Base-by-base conservation (phyloP, 2,888 invertebrate genomes). In the Lucinisca nassula region DNA sequence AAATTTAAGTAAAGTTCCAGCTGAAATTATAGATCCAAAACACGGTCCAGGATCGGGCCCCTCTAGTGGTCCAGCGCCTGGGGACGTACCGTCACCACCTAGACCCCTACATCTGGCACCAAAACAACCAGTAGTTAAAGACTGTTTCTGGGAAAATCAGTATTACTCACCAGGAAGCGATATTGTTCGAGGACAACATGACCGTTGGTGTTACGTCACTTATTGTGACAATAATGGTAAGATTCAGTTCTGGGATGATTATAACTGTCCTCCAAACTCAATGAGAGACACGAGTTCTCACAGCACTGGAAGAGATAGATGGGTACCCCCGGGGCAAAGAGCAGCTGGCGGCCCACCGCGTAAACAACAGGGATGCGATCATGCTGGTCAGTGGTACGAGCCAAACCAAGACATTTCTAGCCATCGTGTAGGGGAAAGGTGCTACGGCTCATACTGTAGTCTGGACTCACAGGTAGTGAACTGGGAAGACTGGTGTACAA, bases 231-330 rank as follows among this genome's bases (percentile, higher is more conserved):
- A 83, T 12, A 24, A 74, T 35, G 90, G 90, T 35, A 85, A 87
- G 61, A 84, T 90, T 49, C 87, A 90, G 72, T 90, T 88, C 67
- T 90, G 90, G 90, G 90, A 90, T 51, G 90, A 90, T 32, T 90
- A 87, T 70, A 87, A 90, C 38, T 90, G 90, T 24, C 82, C 87
- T n/a, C 84, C 85, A 61, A 90, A 90, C 38, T 90, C 90, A 17
- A 90, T 90, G 90, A 87, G 85, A 70, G 87, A 87, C 40, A 90
- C 90, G 21, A 90, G 90, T 45, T 51, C 75, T 0, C 90, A 90
- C 70, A 82, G 40, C 32, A 72, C 83, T 38, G 81, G 72, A 17
- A 72, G 82, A 40, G 78, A 80, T 1, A 81, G 80, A 17, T 67
- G 67, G 67, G 38, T 37, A 21, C 72, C 70, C n/a, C 74, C 79